Percentiles rank a stretch among this genome's conserved stretches.
phyloP scores from a whole-genome alignment of 2,888 invertebrate species.

The Drosophila quasianomalipes region DNA sequence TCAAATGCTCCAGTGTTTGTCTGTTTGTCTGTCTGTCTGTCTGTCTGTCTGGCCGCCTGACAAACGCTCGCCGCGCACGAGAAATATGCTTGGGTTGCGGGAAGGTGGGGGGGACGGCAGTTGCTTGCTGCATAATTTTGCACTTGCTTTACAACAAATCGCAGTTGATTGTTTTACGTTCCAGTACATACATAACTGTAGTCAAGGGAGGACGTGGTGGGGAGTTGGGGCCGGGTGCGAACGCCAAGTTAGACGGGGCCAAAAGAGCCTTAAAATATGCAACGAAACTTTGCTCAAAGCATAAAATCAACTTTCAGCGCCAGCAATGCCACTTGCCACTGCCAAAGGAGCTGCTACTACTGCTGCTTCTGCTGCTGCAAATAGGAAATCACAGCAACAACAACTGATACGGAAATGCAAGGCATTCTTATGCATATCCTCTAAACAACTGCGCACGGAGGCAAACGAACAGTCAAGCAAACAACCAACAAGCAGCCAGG shows the following conservation, averaged over 20 bases:
- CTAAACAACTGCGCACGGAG: conserved; percentile 70
- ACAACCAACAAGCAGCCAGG: conserved; percentile 28
- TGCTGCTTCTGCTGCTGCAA: conserved; percentile 42
- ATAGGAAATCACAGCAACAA: conserved; percentile 74
- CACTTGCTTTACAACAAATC: conserved; percentile 81
- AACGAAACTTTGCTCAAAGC: conserved; percentile 80
- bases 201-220: neutral
- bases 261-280: conserved; percentile 79
- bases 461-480: conserved; percentile 30
- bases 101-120: conserved; percentile 2
- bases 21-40: conserved; percentile 24
- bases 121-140: conserved; percentile 73
- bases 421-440: conserved; percentile 82
- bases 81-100: conserved; percentile 50
- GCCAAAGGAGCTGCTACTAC: conserved; percentile 44
- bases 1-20: conserved; percentile 66
- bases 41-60: conserved; percentile 38
- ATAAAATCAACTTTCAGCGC: conserved; percentile 73
- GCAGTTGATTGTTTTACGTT: conserved; percentile 79
- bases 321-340: conserved; percentile 68
- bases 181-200: conserved; percentile 52
- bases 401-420: conserved; percentile 79
- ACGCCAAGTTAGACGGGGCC: conserved; percentile 30
- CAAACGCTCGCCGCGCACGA: conserved; percentile 72
- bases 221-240: neutral